These are phyloP conservation scores for Drosophila acutilabella DNA, from an alignment of 2,888 invertebrate species.

Conservation along the genomic window DNA sequence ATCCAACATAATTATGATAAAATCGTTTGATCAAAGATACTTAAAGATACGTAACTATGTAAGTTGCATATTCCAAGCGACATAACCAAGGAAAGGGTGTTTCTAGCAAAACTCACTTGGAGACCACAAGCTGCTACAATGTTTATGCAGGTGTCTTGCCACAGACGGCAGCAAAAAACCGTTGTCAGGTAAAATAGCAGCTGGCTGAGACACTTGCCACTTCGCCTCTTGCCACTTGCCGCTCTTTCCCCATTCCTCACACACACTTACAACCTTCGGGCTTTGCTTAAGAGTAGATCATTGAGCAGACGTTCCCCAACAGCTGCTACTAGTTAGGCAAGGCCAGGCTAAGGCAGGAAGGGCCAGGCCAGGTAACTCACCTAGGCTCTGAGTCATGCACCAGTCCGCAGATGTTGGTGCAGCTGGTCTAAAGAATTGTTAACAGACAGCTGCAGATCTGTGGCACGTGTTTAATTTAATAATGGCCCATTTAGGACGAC, in stretches of 20 bases:
- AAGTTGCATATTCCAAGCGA: no score
- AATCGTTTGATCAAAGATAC: no score
- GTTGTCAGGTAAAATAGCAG: constrained; percentile 47
- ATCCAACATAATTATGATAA: no score
- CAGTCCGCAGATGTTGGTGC: constrained; percentile 43
- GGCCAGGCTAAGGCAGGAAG: constrained; percentile 35
- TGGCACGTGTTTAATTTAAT: constrained; percentile 14
- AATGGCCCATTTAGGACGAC: not conserved
- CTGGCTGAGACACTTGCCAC: constrained; percentile 44
- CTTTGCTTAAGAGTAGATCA: constrained; percentile 47
- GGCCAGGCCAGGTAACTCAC: constrained; percentile 9
- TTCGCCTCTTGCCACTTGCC: constrained; percentile 21
- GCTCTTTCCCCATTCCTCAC: constrained; percentile 7
- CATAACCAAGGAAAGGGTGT: constrained; percentile 19
- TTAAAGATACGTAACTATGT: no score
- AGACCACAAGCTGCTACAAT: constrained; percentile 74
- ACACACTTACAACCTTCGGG: constrained; percentile 1
- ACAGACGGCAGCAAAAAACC: constrained; percentile 40
- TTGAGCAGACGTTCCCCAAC: constrained; percentile 32
- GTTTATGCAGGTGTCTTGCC: constrained; percentile 76
- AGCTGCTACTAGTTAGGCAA: constrained; percentile 56
- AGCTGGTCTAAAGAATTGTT: constrained; percentile 33
- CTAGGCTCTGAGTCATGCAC: constrained; percentile 25
- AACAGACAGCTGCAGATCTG: constrained; percentile 12
- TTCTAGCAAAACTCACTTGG: constrained; percentile 35